A percentile compares a stretch with the other conserved stretches of the same genome.
Conservation (phyloP, 2,797 vertebrate genomes). For the Tenualosa ilisha region DNA sequence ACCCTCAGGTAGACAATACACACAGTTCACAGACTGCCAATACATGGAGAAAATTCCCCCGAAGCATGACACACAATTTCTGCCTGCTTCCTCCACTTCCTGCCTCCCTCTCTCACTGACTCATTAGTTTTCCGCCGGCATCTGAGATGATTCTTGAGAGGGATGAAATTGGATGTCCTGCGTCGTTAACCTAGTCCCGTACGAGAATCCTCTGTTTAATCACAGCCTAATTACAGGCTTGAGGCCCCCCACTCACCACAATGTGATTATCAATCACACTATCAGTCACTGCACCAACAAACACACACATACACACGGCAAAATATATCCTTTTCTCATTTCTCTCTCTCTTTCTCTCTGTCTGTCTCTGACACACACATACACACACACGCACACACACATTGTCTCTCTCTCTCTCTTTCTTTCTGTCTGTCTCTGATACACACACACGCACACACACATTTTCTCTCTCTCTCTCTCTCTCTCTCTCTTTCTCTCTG, state of each 20-base stretch:
- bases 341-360: too few species aligned
- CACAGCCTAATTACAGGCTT: slow-evolving; percentile 52
- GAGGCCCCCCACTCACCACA: slow-evolving; percentile 39
- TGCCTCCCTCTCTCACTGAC: not conserved
- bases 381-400: not conserved
- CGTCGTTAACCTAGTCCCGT: slow-evolving; percentile 40
- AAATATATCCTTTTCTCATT: too few species aligned
- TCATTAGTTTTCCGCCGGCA: not conserved
- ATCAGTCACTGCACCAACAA: slow-evolving; percentile 20
- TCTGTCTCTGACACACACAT: not conserved
- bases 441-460: too few species aligned
- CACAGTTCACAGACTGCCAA: too few species aligned
- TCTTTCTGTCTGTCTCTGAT: too few species aligned
- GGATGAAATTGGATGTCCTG: slow-evolving; percentile 47
- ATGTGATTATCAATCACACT: slow-evolving; percentile 51
- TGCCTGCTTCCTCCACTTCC: not conserved
- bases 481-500: too few species aligned
- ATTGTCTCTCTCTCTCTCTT: too few species aligned
- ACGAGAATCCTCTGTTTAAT: slow-evolving; percentile 51
- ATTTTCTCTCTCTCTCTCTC: too few species aligned
- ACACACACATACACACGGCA: not conserved
- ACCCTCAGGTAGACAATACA: too few species aligned
- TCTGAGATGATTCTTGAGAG: not conserved
- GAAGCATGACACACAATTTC: not conserved
- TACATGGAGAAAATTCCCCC: not conserved